These are phyloP conservation scores for Pecten maximus DNA, from an alignment of 2,888 invertebrate genomes.

Conservation along the genomic window DNA sequence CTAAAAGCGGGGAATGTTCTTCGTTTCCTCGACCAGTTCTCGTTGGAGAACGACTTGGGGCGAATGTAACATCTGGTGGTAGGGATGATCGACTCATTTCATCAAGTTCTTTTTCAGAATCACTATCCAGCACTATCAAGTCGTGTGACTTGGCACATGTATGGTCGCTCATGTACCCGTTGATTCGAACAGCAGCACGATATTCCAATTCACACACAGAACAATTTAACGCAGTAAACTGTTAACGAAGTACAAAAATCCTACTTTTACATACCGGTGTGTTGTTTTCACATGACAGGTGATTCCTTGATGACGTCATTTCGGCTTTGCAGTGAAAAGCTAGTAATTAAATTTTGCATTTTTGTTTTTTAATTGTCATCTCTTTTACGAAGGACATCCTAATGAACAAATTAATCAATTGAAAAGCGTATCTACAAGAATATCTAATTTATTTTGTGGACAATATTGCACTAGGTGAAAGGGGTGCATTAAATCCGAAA, in stretches of 20 bases:
- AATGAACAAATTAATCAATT: neutral
- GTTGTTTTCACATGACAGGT: slow-evolving; percentile 31
- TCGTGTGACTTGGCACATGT: neutral
- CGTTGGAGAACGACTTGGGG: slow-evolving; percentile 59
- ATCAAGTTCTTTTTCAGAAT: slow-evolving; percentile 26
- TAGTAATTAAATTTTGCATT: neutral
- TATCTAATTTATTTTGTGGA: neutral
- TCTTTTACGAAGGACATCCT: neutral
- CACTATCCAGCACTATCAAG: slow-evolving; percentile 31
- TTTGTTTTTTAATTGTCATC: neutral
- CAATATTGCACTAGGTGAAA: too few species aligned
- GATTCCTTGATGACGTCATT: slow-evolving; percentile 32
- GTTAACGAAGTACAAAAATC: neutral
- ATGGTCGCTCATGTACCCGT: slow-evolving; percentile 6
- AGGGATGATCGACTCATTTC: slow-evolving; percentile 45
- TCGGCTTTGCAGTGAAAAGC: neutral
- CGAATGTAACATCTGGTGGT: slow-evolving; percentile 77
- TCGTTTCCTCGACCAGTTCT: slow-evolving; percentile 82
- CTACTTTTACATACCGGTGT: neutral
- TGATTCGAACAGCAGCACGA: neutral
- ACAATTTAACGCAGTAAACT: neutral
- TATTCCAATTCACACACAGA: neutral
- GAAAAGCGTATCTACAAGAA: neutral
- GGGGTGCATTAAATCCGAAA: neutral
- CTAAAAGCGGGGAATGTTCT: slow-evolving; percentile 96